Percentiles rank a stretch among this genome's conserved stretches.
Evolutionary conservation across 1,140 invertebrate genomes (phyloP).

Genomic region (Calosoma granatense): DNA sequence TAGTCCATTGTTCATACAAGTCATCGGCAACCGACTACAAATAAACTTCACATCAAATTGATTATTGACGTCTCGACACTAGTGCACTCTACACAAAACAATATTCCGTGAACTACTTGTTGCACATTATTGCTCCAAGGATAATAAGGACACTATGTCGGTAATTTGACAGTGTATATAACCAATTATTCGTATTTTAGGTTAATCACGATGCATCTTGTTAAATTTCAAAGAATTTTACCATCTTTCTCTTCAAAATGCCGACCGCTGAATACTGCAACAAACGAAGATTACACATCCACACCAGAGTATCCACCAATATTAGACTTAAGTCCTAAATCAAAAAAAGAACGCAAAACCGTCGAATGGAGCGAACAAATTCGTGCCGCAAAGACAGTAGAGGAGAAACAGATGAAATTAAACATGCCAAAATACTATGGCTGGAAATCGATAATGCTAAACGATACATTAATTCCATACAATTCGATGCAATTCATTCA

Average conservation of each 20-base stretch:
- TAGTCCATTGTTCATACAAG: constrained; percentile 13
- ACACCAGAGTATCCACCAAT: constrained; percentile 50
- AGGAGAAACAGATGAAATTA: constrained; percentile 71
- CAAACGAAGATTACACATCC: constrained; percentile 26
- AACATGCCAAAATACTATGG: constrained; percentile 75
- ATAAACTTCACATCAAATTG: constrained; percentile 7
- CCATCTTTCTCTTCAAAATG: not conserved
- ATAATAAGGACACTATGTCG: not conserved
- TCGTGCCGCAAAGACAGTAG: constrained; percentile 53
- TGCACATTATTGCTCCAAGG: not conserved
- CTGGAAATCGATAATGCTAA: constrained; percentile 50
- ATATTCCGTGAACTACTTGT: not conserved
- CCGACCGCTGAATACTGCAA: not conserved
- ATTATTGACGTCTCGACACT: constrained; percentile 7
- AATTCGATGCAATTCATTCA: constrained; percentile 55
- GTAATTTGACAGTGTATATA: constrained; percentile 1
- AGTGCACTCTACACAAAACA: constrained; percentile 5
- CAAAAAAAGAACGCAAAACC: constrained; percentile 32
- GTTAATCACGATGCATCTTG: not conserved
- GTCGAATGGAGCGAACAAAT: constrained; percentile 47
- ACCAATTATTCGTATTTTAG: no score
- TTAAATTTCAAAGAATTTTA: not conserved
- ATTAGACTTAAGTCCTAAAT: constrained; percentile 39
- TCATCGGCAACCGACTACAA: not conserved
- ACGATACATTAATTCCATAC: constrained; percentile 50